A percentile compares a stretch with the other conserved stretches of the same genome.
Evolutionary conservation across 2,797 vertebrate species (phyloP).

Genomic region (Pseudochirops corinnae): DNA sequence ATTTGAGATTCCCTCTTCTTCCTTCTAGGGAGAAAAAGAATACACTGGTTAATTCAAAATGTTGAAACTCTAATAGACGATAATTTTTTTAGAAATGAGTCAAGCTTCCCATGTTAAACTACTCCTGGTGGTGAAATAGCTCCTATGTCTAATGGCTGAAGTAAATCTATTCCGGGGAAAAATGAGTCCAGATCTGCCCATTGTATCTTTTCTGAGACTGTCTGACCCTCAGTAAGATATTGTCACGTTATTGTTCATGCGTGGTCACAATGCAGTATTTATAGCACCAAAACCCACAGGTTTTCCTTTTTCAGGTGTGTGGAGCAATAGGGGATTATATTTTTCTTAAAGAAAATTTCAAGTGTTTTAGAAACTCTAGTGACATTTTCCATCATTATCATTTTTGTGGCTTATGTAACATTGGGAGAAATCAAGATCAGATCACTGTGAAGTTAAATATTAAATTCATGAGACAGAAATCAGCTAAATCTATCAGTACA

Average conservation of each 20-base stretch:
- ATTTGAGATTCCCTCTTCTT: slow-evolving; percentile 79
- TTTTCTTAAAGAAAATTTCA: not conserved
- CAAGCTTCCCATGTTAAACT: not conserved
- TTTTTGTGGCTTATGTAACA: not conserved
- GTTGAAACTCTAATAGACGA: slow-evolving; percentile 37
- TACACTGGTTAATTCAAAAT: slow-evolving; percentile 55
- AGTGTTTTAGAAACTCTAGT: not conserved
- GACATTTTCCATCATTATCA: not conserved
- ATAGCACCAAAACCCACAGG: not conserved
- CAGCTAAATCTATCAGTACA: not conserved
- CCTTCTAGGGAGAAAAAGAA: slow-evolving; percentile 6
- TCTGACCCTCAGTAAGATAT: not conserved
- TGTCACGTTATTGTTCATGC: not conserved
- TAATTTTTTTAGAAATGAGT: slow-evolving; percentile 6
- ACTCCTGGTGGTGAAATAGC: not conserved
- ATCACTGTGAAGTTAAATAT: not conserved
- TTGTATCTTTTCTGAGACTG: not conserved
- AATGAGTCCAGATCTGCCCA: not conserved
- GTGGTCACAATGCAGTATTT: not conserved
- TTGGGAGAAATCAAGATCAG: slow-evolving; percentile 3
- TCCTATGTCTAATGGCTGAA: not conserved
- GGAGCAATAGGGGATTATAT: not conserved
- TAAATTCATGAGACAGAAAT: slow-evolving; percentile 30
- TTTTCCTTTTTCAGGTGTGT: not conserved
- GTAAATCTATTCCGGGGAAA: not conserved